phyloP scores from a whole-genome alignment of 2,888 invertebrate genomes.

The Drosophila limbata region DNA sequence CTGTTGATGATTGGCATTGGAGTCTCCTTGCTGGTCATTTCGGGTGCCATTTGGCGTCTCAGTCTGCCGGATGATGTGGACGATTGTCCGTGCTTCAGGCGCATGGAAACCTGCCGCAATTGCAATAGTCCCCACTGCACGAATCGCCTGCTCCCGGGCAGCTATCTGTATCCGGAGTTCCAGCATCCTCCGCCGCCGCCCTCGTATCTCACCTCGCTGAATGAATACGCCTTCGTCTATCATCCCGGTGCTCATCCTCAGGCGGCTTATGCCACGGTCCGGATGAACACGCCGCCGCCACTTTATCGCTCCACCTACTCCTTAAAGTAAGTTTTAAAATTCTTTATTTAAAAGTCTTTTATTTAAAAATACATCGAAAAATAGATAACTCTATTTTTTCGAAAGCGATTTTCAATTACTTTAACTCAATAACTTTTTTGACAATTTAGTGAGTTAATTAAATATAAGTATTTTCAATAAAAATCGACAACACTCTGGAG shows the following conservation, averaged over 20 bases:
- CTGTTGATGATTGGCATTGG: conserved; percentile 89
- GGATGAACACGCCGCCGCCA: conserved; percentile 92
- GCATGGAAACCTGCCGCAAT: conserved; percentile 86
- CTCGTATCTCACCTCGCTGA: conserved; percentile 97
- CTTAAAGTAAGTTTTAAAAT: conserved; percentile 87
- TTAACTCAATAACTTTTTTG: too few relatives aligned
- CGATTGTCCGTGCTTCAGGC: conserved; percentile 88
- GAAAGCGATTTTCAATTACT: too few relatives aligned
- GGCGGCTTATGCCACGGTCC: conserved; percentile 82
- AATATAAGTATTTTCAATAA: too few relatives aligned
- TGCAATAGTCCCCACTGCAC: conserved; percentile 89
- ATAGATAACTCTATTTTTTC: too few relatives aligned
- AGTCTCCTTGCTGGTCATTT: conserved; percentile 96
- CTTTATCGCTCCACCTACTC: conserved; percentile 95
- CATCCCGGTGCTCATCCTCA: conserved; percentile 85
- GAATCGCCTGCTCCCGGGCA: conserved; percentile 92
- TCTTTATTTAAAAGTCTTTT: too few relatives aligned
- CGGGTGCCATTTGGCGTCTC: conserved; percentile 96
- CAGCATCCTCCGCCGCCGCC: conserved; percentile 98
- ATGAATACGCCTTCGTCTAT: conserved; percentile 95
- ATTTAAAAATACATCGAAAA: too few relatives aligned
- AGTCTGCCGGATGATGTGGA: conserved; percentile 92
- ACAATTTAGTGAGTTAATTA: too few relatives aligned
- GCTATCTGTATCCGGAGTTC: conserved; percentile 97
- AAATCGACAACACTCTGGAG: too few relatives aligned